Percentiles rank a stretch among this genome's conserved stretches.
Evolutionary conservation across 2,797 vertebrate species (phyloP).

Genomic region (Phoebastria nigripes): DNA sequence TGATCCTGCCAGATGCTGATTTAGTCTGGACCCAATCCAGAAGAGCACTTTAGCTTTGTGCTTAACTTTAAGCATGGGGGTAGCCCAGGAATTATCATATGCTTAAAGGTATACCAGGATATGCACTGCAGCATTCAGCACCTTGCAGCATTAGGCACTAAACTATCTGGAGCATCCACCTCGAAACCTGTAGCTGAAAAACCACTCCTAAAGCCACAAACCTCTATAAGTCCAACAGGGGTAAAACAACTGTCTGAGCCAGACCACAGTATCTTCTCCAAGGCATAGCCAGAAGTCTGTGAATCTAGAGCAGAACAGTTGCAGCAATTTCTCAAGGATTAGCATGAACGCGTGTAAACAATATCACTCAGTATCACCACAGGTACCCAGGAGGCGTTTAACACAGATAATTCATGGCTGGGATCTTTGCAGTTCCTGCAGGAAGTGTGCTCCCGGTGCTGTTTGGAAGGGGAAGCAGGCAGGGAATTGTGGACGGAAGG

Average conservation of each 20-base stretch:
- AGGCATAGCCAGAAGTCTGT: neutral
- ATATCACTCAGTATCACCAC: neutral
- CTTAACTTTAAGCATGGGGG: neutral
- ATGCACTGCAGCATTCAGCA: neutral
- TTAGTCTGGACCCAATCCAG: conserved; percentile 29
- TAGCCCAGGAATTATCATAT: neutral
- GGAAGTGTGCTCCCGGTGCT: neutral
- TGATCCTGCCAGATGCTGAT: conserved; percentile 53
- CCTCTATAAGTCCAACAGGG: neutral
- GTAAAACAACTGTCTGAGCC: neutral
- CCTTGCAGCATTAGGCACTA: neutral
- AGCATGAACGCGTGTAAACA: accelerated
- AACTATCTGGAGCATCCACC: neutral
- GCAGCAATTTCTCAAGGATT: neutral
- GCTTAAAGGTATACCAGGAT: neutral
- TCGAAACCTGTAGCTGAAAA: neutral
- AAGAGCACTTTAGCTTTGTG: conserved; percentile 10
- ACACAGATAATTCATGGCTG: neutral
- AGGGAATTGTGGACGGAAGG: neutral
- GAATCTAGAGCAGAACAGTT: neutral
- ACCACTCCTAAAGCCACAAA: neutral
- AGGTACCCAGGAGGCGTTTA: neutral
- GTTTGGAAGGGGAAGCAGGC: neutral
- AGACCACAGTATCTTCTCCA: neutral
- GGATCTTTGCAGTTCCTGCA: neutral